Percentiles rank a stretch among this genome's conserved stretches.
Conservation (phyloP, 1,140 invertebrate genomes). For the Pseudomyrmex pallidus region DNA sequence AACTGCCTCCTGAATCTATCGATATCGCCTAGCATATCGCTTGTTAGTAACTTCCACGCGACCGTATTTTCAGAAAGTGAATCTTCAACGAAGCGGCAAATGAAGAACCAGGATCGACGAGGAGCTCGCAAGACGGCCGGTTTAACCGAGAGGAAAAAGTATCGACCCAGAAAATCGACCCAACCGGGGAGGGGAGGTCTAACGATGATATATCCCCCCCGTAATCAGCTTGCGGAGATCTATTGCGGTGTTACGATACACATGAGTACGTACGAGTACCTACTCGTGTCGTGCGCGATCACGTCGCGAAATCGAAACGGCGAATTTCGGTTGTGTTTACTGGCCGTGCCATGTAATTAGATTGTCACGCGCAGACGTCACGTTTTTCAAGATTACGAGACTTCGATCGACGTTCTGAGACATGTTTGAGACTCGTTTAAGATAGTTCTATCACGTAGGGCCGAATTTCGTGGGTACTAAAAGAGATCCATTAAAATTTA, state of each 20-base stretch:
- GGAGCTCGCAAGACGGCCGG: constrained; percentile 32
- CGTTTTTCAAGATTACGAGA: not conserved
- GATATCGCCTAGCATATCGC: constrained; percentile 3
- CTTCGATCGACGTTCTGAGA: not conserved
- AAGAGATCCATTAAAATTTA: too few relatives aligned
- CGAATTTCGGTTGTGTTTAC: constrained; percentile 10
- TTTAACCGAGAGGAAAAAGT: constrained; percentile 42
- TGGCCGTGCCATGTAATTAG: constrained; percentile 4
- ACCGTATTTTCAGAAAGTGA: constrained; percentile 42
- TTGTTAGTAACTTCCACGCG: constrained; percentile 43
- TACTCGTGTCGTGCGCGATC: too few relatives aligned
- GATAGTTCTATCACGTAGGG: too few relatives aligned
- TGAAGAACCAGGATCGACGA: constrained; percentile 45
- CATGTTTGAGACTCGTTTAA: not conserved
- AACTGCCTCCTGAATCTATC: not conserved
- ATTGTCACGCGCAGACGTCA: not conserved
- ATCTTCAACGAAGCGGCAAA: constrained; percentile 53
- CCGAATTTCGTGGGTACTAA: too few relatives aligned
- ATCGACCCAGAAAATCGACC: constrained; percentile 55
- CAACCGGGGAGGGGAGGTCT: constrained; percentile 6
- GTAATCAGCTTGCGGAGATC: constrained; percentile 39
- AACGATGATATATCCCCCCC: constrained; percentile 32
- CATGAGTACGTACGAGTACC: not conserved
- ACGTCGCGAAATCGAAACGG: too few relatives aligned
- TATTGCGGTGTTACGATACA: not conserved